Conservation (phyloP, 1,140 invertebrate species). For the Hylyphantes graminicola region DNA sequence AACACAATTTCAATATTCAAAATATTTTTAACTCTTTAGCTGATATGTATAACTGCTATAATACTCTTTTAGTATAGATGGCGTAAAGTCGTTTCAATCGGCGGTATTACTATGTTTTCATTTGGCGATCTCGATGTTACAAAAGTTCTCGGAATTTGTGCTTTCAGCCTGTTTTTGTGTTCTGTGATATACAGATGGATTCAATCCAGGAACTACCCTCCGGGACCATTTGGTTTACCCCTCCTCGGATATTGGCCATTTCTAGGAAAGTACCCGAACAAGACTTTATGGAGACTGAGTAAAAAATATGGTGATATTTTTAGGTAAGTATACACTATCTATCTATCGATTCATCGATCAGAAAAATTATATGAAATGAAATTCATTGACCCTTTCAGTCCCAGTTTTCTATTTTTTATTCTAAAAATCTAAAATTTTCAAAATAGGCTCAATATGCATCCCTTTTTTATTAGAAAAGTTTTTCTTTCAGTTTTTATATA, state of each 20-base stretch:
- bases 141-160: not conserved
- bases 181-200: constrained; percentile 6
- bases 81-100: no score
- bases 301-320: constrained; percentile 60
- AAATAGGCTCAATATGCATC: no score
- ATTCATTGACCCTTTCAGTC: no score
- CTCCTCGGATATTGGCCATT: constrained; percentile 60
- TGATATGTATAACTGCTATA: no score
- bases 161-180: constrained; percentile 7
- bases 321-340: constrained; percentile 8
- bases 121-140: not conserved
- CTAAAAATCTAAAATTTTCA: no score
- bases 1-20: no score
- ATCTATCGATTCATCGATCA: no score
- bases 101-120: no score
- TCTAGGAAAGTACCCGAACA: constrained; percentile 54
- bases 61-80: no score
- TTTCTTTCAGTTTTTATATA: constrained; percentile 12
- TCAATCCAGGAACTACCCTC: not conserved
- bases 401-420: no score
- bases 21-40: no score
- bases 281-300: constrained; percentile 35
- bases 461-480: not conserved
- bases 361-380: not conserved
- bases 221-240: constrained; percentile 52